phyloP scores from a whole-genome alignment of 2,113 vertebrate species.

The Bolborhynchus lineola region DNA sequence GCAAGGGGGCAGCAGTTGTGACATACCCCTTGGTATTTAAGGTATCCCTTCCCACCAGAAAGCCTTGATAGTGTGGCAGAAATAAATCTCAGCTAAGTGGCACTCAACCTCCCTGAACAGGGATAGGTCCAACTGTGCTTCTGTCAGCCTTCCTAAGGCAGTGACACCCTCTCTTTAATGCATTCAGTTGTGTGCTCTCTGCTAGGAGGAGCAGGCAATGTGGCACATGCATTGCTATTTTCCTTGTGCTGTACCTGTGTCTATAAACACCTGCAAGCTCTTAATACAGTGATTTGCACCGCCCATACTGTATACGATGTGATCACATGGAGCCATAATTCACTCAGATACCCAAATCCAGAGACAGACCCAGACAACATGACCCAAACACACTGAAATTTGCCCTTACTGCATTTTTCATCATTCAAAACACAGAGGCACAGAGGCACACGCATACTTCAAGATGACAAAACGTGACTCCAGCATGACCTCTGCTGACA shows the following conservation, averaged over 20 bases:
- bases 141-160: not conserved
- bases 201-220: not conserved
- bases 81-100: not conserved
- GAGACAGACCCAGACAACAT: not conserved
- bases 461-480: not conserved
- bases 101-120: not conserved
- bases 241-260: not conserved
- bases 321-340: not conserved
- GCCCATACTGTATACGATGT: accelerated
- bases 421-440: not conserved
- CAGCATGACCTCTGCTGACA: not conserved
- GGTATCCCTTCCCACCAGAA: not conserved
- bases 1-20: not conserved
- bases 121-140: not conserved
- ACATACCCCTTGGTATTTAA: not conserved
- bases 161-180: not conserved
- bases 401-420: not conserved
- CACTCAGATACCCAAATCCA: not conserved
- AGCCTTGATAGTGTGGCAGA: not conserved
- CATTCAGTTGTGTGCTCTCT: not conserved
- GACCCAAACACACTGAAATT: not conserved
- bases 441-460: not conserved
- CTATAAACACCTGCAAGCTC: not conserved
- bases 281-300: accelerated
- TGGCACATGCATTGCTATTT: not conserved